Evolutionary conservation across 2,113 vertebrate species (phyloP), one percentile per base, ranked within the genome.

Genomic region (Hippocampus zosterae): DNA sequence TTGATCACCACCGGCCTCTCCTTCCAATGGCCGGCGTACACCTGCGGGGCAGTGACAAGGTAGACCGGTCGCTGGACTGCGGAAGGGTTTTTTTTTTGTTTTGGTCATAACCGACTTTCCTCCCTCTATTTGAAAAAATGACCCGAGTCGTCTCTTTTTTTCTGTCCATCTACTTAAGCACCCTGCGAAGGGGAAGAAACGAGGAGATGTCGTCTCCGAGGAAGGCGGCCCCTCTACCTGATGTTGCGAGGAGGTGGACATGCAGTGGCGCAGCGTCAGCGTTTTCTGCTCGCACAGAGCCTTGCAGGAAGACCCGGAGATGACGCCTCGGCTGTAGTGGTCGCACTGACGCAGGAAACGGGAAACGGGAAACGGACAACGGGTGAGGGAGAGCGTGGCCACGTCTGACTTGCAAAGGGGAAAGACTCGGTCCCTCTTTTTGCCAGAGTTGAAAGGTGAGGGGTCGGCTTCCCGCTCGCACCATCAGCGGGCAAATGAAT

Each of bases 301-400:
- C 71, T 93, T 94, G 83, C 97, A 99, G 0, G 93, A 88, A 0
- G 97, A 96, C 71, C 97, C 97, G 0, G 97, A 94, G 83, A 99
- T 97, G 21, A 98, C 94, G 2, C 97, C 97, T 67, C 96, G 94
- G 74, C 84, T 95, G 86, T 97, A 98, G 90, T 98, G 96, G 80
- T 99, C 95, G 8, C 97, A 99, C 97, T 99, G 90, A 69, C 13
- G 62, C 71, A 71, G 64, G 61, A 80, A 84, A 78, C 53, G 82
- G 46, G 62, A 81, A 70, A 29, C 33, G 69, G 71, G 44, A 79
- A 75, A 53, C 44, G 15, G n/a, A 44, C 57, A 8, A 27, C 27
- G 27, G 27, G 10, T 57, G 21, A 56, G 10, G 3, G 9, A 12
- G 53, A 10, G 48, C 15, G 46, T 18, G 15, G 46, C 25, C 25